Percentiles rank a stretch among this genome's conserved stretches.
Conservation (phyloP, 2,113 vertebrate genomes). For the Todiramphus saurophagus region DNA sequence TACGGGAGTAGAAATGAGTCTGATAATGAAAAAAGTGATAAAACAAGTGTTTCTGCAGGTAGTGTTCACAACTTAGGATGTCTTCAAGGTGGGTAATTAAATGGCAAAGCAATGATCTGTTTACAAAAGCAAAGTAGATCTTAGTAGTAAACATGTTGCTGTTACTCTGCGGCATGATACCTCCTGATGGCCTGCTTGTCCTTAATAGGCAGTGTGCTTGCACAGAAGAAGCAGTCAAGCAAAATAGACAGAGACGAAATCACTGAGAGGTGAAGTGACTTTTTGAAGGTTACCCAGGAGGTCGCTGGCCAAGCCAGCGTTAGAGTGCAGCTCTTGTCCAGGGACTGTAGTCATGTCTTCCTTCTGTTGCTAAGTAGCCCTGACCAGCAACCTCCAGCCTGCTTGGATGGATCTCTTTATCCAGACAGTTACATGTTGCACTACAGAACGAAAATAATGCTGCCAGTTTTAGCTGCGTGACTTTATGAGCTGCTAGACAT, state of each 20-base stretch:
- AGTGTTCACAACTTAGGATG: not conserved
- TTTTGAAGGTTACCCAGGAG: not conserved
- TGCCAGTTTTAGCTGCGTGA: not conserved
- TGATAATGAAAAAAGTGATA: not conserved
- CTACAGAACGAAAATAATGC: not conserved
- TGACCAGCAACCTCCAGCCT: not conserved
- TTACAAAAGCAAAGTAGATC: not conserved
- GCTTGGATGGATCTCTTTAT: not conserved
- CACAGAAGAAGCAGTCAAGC: not conserved
- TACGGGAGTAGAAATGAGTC: not conserved
- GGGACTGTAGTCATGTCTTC: not conserved
- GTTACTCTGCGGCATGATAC: not conserved
- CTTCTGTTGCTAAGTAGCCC: not conserved
- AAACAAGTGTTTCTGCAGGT: not conserved
- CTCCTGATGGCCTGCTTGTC: not conserved
- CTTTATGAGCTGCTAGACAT: not conserved
- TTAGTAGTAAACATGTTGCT: not conserved
- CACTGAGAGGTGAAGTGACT: not conserved
- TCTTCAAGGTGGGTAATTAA: not conserved
- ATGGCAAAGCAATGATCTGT: not conserved
- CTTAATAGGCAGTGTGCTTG: not conserved
- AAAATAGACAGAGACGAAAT: not conserved
- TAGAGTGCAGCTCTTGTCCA: not conserved
- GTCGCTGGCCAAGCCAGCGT: not conserved
- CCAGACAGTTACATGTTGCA: not conserved